phyloP scores from a whole-genome alignment of 2,113 vertebrate genomes.

The Phalacrocorax carbo region DNA sequence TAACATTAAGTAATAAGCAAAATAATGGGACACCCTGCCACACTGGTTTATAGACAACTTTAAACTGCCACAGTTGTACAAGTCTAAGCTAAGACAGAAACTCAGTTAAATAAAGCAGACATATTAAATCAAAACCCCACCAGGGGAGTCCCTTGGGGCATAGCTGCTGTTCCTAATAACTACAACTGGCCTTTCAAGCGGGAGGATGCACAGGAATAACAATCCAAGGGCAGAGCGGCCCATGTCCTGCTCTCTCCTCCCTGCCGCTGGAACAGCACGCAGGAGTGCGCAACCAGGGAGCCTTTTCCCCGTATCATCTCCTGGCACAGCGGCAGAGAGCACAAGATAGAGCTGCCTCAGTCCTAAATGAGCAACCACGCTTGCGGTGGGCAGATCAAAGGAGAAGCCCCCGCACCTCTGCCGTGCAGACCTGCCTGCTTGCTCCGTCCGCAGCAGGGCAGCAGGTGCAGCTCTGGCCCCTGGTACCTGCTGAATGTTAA shows the following conservation, averaged over 20 bases:
- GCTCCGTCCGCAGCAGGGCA: accelerated
- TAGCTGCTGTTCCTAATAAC: neutral
- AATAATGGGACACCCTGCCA: conserved; percentile 23
- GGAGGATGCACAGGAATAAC: neutral
- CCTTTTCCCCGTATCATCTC: neutral
- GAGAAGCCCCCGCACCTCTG: accelerated
- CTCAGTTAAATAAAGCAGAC: neutral
- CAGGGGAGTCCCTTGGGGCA: neutral
- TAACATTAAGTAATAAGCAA: conserved; percentile 47
- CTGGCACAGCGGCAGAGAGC: accelerated
- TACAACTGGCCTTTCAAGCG: neutral
- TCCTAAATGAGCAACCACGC: neutral
- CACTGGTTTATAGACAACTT: neutral
- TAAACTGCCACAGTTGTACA: neutral
- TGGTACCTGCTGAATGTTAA: neutral
- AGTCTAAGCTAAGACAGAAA: neutral
- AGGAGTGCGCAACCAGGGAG: neutral
- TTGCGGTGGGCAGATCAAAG: neutral
- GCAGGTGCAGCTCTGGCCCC: neutral
- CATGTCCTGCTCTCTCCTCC: neutral
- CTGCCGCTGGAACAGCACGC: accelerated
- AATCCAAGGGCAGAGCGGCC: neutral
- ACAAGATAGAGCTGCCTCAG: neutral
- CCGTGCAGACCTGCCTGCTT: accelerated
- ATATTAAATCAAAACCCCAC: neutral